Evolutionary conservation across 2,113 vertebrate species (phyloP), one percentile per base, ranked within the genome.

Genomic region (Platysternon megacephalum): DNA sequence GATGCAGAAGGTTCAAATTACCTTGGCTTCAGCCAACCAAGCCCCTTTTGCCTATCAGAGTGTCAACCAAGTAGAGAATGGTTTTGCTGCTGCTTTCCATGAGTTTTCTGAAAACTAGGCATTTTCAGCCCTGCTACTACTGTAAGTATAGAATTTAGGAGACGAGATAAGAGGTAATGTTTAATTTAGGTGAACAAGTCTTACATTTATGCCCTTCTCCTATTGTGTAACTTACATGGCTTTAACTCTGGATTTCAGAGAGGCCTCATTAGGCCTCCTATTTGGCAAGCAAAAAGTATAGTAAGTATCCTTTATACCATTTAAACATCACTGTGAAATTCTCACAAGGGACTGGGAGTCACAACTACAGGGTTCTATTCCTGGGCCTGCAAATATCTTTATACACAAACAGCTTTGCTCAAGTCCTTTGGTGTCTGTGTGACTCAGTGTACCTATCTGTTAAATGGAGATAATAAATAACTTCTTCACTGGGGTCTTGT

Each of bases 351-450:
- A 61, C 29, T 32, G 56, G 56, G 56, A 61, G 56, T 61, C 56
- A 32, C 56, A 32, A 13, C 56, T 61, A 26, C 29, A 32, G 13
- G 29, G 11, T 29, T 61, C 29, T 61, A 2, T 61, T 29, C 56
- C 56, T 61, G 56, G 28, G 6, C 28, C 56, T 61, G 11, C 29
- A 61, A 56, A 12, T 56, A 28, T 56, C 55, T 56, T 56, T 56
- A 1, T 0, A 0, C 35, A 9, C 2, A 0, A 0, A 1, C 24
- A 58, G 87, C 42, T 90, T 49, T 80, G 49, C 80, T 58, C n/a
- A 82, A 5, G 26, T 2, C 0, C 53, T 28, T 49, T 24, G 24
- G 51, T 14, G 44, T 61, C n/a, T 5, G 13, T 4, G 53, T 26
- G 51, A 2, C 3, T 48, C 58, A 12, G 1, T 82, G 82, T 82